Percentiles rank a stretch among this genome's conserved stretches.
phyloP scores from a whole-genome alignment of 1,140 invertebrate genomes.

The Brachionus rubens region DNA sequence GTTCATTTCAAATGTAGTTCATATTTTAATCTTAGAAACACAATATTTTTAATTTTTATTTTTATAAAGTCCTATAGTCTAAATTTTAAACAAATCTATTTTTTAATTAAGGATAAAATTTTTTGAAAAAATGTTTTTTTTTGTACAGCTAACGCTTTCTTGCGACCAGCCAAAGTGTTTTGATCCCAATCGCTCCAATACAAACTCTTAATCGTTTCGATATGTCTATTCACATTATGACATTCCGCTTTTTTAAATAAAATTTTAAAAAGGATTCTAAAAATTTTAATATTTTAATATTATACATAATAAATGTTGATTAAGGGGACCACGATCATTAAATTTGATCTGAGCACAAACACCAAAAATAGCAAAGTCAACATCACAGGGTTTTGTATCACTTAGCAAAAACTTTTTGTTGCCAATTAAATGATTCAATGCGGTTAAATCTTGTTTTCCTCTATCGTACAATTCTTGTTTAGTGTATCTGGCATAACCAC shows the following conservation, averaged over 20 bases:
- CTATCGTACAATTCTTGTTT: constrained; percentile 11
- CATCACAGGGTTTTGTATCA: constrained; percentile 38
- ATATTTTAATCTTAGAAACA: neutral
- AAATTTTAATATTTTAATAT: neutral
- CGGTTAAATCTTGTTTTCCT: constrained; percentile 19
- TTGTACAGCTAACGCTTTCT: neutral
- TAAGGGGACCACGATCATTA: neutral
- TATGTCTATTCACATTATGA: constrained; percentile 3
- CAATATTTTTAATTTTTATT: neutral
- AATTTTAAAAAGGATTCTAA: neutral
- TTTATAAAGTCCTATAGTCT: too few species aligned
- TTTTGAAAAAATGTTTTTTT: neutral
- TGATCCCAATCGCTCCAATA: constrained; percentile 46
- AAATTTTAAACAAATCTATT: too few species aligned
- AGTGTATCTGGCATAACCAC: neutral
- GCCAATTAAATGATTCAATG: constrained; percentile 26
- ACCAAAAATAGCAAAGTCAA: constrained; percentile 39
- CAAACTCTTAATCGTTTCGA: constrained; percentile 23
- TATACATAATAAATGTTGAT: constrained; percentile 26
- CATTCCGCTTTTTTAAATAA: constrained; percentile 13
- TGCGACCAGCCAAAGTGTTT: neutral
- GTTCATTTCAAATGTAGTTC: neutral
- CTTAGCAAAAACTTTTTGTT: constrained; percentile 38
- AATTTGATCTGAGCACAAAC: constrained; percentile 20
- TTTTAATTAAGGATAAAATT: constrained; percentile 6